Conservation (phyloP, 2,888 invertebrate species). For the Hesperia comma region DNA sequence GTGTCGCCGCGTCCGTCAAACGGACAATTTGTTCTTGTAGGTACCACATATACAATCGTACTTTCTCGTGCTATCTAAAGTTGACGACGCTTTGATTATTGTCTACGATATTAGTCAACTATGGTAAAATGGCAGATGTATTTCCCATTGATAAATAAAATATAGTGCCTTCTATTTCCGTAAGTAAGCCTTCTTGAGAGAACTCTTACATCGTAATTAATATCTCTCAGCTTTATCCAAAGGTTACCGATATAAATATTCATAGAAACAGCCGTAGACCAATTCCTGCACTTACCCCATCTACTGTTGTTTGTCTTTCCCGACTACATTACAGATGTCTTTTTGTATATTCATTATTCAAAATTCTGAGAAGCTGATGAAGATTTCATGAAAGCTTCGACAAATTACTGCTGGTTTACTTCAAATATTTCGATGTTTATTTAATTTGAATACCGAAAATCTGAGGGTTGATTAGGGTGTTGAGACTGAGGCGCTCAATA, state of each 20-base stretch:
- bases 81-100: no score
- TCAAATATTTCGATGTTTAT: constrained; percentile 2
- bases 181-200: constrained; percentile 41
- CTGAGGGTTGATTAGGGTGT: background rate
- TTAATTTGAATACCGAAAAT: background rate
- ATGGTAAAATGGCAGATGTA: no score
- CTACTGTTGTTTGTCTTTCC: constrained; percentile 12
- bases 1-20: no score
- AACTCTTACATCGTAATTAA: constrained; percentile 54
- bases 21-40: no score
- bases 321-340: constrained; percentile 15
- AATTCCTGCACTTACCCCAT: constrained; percentile 32
- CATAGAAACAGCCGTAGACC: constrained; percentile 46
- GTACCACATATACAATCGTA: no score
- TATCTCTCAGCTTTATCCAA: constrained; percentile 52
- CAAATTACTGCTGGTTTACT: constrained; percentile 12
- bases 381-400: constrained; percentile 19
- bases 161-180: constrained; percentile 42
- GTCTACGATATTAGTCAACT: no score
- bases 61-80: no score
- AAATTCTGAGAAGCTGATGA: constrained; percentile 6
- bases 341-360: constrained; percentile 20
- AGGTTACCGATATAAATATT: constrained; percentile 61
- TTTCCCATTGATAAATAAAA: background rate
- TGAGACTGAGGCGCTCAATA: no score